Evolutionary conservation across 2,797 vertebrate genomes (phyloP), one percentile per base, ranked within the genome.

Genomic region (Lithobates pipiens): DNA sequence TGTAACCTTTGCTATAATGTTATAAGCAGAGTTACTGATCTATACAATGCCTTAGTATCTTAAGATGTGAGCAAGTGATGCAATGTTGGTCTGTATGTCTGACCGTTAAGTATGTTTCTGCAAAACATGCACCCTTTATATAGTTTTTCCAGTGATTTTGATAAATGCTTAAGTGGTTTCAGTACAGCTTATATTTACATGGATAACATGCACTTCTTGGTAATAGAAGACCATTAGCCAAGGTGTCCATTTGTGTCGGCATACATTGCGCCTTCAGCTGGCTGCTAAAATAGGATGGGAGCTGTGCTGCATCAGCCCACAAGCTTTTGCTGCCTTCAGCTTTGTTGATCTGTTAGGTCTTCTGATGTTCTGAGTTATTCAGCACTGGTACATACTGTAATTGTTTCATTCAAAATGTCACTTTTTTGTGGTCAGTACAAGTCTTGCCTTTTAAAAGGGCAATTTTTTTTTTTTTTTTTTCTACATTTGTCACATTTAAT

Each of bases 1-100:
- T 8, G 32, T 72, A 72, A 80, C 23, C 25, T 80, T 68, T 57
- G 63, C 78, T 80, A 46, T 80, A 32, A 36, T 68, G 36, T 71
- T 46, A 70, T 54, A 72, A 81, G 69, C 15, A 11, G 61, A 42
- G 79, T 81, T 46, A 29, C 50, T 63, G 69, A 81, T 68, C 79
- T 73, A 25, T 81, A 34, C 39, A 72, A 81, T 81, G 69, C 79
- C 79, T 72, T 80, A 72, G 78, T 57, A 57, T 70, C 34, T 39
- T 72, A 72, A 57, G 68, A 50, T 81, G 34, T 81, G 29, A 81
- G 70, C 42, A 72, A 57, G 69, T 71, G 69, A 46, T 80, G 46
- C 72, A 72, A 61, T 36, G 44, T 42, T n/a, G 27, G 67, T 36
- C 32, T 57, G 67, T 61, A 36, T 23, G 42, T n/a, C 23, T 80